A percentile compares a stretch with the other conserved stretches of the same genome.
phyloP scores from a whole-genome alignment of 1,140 invertebrate genomes.

The Cardiocondyla obscurior region DNA sequence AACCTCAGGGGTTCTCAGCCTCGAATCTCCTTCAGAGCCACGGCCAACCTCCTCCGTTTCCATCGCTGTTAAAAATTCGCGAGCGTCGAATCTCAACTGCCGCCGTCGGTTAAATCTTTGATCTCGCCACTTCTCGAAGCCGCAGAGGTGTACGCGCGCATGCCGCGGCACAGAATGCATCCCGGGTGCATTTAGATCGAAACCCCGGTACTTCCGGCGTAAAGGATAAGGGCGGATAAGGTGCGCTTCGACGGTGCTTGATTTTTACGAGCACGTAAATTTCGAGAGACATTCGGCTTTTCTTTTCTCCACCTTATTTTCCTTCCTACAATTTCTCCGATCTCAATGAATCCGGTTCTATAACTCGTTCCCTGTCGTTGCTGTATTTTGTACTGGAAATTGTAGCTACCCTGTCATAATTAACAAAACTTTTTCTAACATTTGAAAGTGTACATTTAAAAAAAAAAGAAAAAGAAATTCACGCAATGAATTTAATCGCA shows the following conservation, averaged over 20 bases:
- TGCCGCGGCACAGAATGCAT: slow-evolving; percentile 21
- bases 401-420: background rate
- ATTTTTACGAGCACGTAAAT: slow-evolving; percentile 84
- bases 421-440: background rate
- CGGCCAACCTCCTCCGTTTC: background rate
- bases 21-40: slow-evolving; percentile 2
- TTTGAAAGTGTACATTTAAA: background rate
- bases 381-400: background rate
- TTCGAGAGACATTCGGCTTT: slow-evolving; percentile 69
- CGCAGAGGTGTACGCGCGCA: slow-evolving; percentile 2
- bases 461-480: no score
- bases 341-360: background rate
- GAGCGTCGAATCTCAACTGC: slow-evolving; percentile 63
- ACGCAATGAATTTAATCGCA: no score
- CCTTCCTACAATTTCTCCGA: slow-evolving; percentile 3
- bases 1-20: slow-evolving; percentile 81
- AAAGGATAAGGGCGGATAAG: slow-evolving; percentile 71
- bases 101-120: slow-evolving; percentile 56
- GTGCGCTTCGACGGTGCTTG: slow-evolving; percentile 82
- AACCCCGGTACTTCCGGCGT: slow-evolving; percentile 17
- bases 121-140: slow-evolving; percentile 26
- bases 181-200: slow-evolving; percentile 43
- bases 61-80: slow-evolving; percentile 57
- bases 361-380: background rate
- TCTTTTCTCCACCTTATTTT: background rate